Conservation (phyloP, 2,888 invertebrate species). For the Eupithecia subfuscata region DNA sequence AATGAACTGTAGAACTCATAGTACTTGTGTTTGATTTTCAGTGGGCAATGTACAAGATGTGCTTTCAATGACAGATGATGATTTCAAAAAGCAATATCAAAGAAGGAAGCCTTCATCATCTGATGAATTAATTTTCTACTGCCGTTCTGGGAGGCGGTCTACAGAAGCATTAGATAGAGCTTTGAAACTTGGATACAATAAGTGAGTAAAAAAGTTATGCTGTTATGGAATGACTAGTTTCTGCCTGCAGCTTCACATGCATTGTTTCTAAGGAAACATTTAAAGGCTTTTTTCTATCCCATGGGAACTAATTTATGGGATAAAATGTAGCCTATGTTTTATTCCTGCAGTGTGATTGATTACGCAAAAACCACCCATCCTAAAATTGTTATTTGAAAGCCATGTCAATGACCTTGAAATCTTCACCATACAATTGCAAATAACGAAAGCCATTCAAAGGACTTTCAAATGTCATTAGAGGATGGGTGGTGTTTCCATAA, state of each 20-base stretch:
- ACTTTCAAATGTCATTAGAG: too few relatives aligned
- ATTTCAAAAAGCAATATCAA: constrained; percentile 66
- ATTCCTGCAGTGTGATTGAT: too few relatives aligned
- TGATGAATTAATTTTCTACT: constrained; percentile 78
- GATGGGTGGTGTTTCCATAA: not conserved
- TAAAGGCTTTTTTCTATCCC: not conserved
- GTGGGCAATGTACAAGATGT: constrained; percentile 65
- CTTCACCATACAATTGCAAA: too few relatives aligned
- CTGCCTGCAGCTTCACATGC: not conserved
- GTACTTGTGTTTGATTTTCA: constrained; percentile 40
- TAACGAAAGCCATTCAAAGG: too few relatives aligned
- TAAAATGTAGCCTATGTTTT: too few relatives aligned
- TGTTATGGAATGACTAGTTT: not conserved
- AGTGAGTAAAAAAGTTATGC: constrained; percentile 53
- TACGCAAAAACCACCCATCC: too few relatives aligned
- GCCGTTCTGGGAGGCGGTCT: constrained; percentile 71
- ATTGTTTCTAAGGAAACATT: too few relatives aligned
- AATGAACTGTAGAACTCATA: not conserved
- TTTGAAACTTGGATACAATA: constrained; percentile 73
- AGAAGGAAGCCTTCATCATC: constrained; percentile 67
- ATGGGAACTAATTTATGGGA: not conserved
- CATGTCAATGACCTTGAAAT: too few relatives aligned
- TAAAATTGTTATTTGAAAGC: too few relatives aligned
- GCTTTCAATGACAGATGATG: constrained; percentile 71
- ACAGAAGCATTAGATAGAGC: constrained; percentile 71